Evolutionary conservation across 2,113 vertebrate species (phyloP).

Genomic region (Crotalus tigris): DNA sequence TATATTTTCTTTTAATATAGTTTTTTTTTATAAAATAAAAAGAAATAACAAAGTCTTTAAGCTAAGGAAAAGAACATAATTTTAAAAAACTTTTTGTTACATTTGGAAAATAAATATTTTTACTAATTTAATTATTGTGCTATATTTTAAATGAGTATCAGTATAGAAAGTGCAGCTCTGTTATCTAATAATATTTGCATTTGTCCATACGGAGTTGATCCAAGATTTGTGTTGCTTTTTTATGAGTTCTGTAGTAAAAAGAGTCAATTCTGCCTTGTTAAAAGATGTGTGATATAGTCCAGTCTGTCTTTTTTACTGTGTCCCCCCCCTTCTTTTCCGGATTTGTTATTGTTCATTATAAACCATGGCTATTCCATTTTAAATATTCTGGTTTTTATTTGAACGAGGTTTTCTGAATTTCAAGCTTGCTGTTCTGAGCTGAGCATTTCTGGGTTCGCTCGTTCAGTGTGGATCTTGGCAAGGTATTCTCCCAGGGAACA

Average conservation of each 20-base stretch:
- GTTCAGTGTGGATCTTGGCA: not conserved
- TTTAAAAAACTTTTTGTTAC: constrained; percentile 24
- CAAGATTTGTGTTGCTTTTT: constrained; percentile 22
- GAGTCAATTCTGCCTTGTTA: constrained; percentile 44
- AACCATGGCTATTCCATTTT: constrained; percentile 58
- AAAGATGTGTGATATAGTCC: constrained; percentile 33
- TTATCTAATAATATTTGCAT: constrained; percentile 33
- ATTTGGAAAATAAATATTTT: constrained; percentile 39
- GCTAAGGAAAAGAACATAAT: constrained; percentile 22
- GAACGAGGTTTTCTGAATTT: constrained; percentile 64
- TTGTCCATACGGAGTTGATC: constrained; percentile 36
- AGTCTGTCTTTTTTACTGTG: not conserved
- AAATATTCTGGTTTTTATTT: constrained; percentile 51
- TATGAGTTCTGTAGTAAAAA: constrained; percentile 38
- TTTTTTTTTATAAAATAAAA: not conserved
- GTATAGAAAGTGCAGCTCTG: constrained; percentile 23
- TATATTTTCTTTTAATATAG: constrained; percentile 24
- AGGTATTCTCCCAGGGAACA: not conserved
- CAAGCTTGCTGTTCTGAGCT: constrained; percentile 45
- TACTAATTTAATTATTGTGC: constrained; percentile 52
- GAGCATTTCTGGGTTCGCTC: not conserved
- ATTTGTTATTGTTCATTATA: constrained; percentile 43
- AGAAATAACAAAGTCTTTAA: not conserved
- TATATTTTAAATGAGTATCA: constrained; percentile 54
- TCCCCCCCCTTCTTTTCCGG: not conserved